A percentile compares a stretch with the other conserved stretches of the same genome.
Evolutionary conservation across 2,888 invertebrate genomes (phyloP).

Genomic region (Lithophane socia): DNA sequence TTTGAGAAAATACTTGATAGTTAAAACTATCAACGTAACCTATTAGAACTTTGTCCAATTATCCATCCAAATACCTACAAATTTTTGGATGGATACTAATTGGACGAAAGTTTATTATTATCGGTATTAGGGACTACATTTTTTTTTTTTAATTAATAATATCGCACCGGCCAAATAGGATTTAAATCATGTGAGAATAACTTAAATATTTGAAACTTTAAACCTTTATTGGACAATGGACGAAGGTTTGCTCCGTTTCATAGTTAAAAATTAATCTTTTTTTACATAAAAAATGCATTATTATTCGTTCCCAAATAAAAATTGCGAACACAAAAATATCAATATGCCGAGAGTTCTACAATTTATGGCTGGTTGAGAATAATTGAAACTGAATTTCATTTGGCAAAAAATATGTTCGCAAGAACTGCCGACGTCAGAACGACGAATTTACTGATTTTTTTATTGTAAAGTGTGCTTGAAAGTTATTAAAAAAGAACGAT

Average conservation of each 20-base stretch:
- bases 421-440: conserved; percentile 50
- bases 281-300: conserved; percentile 6
- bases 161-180: too few relatives aligned
- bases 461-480: conserved; percentile 38
- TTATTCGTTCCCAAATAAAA: conserved; percentile 31
- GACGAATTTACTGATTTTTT: conserved; percentile 42
- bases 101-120: too few relatives aligned
- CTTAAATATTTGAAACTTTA: not conserved
- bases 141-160: too few relatives aligned
- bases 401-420: conserved; percentile 57
- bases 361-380: conserved; percentile 60
- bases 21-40: too few relatives aligned
- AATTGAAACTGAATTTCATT: conserved; percentile 68
- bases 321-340: conserved; percentile 42
- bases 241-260: not conserved
- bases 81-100: too few relatives aligned
- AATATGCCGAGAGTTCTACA: conserved; percentile 30
- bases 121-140: too few relatives aligned
- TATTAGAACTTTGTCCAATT: too few relatives aligned
- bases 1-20: not conserved
- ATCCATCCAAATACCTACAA: too few relatives aligned
- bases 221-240: not conserved
- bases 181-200: not conserved
- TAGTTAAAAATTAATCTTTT: conserved; percentile 15
- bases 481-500: conserved; percentile 38